Conservation (phyloP, 2,888 invertebrate genomes). For the Epinotia nisella region DNA sequence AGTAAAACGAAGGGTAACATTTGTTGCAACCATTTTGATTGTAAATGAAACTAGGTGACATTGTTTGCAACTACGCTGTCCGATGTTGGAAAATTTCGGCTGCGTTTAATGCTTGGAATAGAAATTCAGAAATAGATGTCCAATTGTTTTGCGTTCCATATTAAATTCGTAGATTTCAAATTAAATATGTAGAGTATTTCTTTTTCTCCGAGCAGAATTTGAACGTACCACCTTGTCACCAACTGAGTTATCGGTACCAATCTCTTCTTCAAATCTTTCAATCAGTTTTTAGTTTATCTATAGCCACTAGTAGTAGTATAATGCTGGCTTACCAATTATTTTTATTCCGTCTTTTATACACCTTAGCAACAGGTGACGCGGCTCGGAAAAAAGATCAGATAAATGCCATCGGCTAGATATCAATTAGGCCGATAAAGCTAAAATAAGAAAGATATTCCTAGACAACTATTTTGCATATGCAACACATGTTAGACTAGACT, state of each 20-base stretch:
- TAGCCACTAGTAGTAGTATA: no score
- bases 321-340: no score
- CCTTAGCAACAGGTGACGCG: no score
- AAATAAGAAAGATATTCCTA: slow-evolving; percentile 1
- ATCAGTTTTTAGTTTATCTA: no score
- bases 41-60: slow-evolving; percentile 7
- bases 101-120: neutral
- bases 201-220: no score
- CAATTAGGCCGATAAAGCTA: slow-evolving; percentile 3
- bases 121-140: neutral
- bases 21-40: slow-evolving; percentile 17
- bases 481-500: slow-evolving; percentile 14
- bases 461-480: slow-evolving; percentile 17
- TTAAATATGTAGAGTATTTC: no score
- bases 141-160: neutral
- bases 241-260: no score
- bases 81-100: neutral
- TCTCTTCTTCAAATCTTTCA: no score
- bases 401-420: neutral
- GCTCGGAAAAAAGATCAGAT: no score
- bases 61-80: neutral
- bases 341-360: no score
- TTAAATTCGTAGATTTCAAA: no score
- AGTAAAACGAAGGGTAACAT: slow-evolving; percentile 26
- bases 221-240: no score